Base-by-base conservation (phyloP, 1,140 invertebrate species). In the Pachyrhynchus sulphureomaculatus region DNA sequence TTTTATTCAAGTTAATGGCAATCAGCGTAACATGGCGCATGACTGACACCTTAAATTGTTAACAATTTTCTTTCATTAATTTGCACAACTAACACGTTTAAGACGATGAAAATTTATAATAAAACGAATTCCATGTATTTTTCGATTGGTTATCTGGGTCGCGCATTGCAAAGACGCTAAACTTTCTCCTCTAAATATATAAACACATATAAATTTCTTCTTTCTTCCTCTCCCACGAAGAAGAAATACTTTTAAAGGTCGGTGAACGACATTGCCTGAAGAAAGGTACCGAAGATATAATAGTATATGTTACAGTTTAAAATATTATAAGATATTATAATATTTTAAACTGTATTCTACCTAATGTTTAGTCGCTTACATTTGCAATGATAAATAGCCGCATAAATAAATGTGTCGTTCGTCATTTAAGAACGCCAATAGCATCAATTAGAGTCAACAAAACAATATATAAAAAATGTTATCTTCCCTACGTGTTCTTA, bases 101-200 rank as follows among this genome's bases (percentile, higher is more conserved):
- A 47, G 36, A 12, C 12, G 21, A 53, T n/a, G 21, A 33, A 24
- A 45, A 56, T 34, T 21, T 39, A 33, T 20, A 15, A 56, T 56
- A 45, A 56, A 41, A 42, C 37, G 37, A 56, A 56, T 56, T 56
- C 53, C 53, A 56, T 56, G 53, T 56, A 37, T 47, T 56, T 56
- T 56, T 56, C 51, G 53, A 45, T 56, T 44, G 42, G 41, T 26
- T 45, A 56, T 56, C 20, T 56, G 26, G 53, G 53, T 56, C 53
- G 41, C 26, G 53, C 34, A n/a, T 53, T 20, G 51, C 51, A 41
- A 56, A 45, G 24, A 56, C 20, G 34, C 15, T 34, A 51, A 54
- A 54, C 53, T 56, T 56, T 56, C 53, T 56, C 53, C 53, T 56
- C n/a, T 45, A 44, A 54, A 54, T 54, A 42, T 54, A 56, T 39